Base-by-base conservation (phyloP, 2,888 invertebrate genomes). In the Myopa testacea region DNA sequence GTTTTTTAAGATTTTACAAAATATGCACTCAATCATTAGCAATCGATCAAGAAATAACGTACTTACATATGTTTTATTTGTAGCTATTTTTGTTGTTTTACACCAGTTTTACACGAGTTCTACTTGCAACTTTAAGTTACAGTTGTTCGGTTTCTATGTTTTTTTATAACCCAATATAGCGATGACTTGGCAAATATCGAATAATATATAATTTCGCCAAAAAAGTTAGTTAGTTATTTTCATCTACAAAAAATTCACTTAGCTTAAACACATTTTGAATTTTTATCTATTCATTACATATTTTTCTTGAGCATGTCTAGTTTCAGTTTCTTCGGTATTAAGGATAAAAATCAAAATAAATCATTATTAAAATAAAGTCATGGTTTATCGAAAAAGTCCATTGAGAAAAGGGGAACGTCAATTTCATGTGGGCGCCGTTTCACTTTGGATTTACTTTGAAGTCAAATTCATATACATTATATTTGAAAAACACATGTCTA, bases 21-120 rank as follows among this genome's bases (percentile, higher is more conserved):
- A 37, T 34, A 12, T 70, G 70, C 70, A 70, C 70, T 70, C 34
- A 70, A 52, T 70, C 70, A 70, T 70, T 70, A 55, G 34, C 14
- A 34, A 70, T 70, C 45, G 10, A 45, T 45, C 45, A 55, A 70
- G 40, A 70, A 26, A 34, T 45, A 45, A 10, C 45, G 3, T 45
- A 45, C 10, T 45, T 8, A 10, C 45, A 45, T 45, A 45, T 45
- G 4, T 45, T 70, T 70, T 52, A 70, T 70, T 70, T 70, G 70
- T 70, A 70, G 70, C 34, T 55, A 19, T 19, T 16, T 68, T 68
- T 1, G 45, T 26, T 45, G 10, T 0, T 10, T 45, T 45, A 45
- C 45, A 45, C 45, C 7, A 68, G n/a, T 68, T 68, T 45, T n/a
- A 37, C 26, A 4, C 45, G 45, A 16, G 6, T 68, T 68, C 26